These are phyloP conservation scores for Sebastolobus altivelis DNA, from an alignment of 2,797 vertebrate species.

Conservation along the genomic window DNA sequence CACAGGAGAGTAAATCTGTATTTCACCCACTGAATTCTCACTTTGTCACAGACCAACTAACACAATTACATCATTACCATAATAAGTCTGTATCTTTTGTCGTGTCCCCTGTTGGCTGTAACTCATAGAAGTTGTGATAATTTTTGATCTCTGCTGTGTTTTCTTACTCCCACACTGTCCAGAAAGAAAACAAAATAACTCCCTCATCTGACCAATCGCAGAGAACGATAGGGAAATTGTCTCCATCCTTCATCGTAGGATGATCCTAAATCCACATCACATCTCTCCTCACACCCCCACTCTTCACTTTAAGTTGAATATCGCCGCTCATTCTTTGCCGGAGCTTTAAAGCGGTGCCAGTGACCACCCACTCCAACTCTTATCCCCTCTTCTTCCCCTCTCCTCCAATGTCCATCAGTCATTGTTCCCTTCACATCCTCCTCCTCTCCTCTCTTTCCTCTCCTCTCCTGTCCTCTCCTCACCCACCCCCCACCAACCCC, in stretches of 20 bases:
- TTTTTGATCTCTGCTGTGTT: constrained; percentile 35
- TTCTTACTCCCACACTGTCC: constrained; percentile 51
- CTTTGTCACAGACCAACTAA: not conserved
- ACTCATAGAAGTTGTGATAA: constrained; percentile 31
- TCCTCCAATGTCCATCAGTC: constrained; percentile 73
- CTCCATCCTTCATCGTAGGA: constrained; percentile 61
- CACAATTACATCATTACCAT: constrained; percentile 32
- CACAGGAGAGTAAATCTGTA: not conserved
- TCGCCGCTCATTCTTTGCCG: constrained; percentile 56
- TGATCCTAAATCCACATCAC: constrained; percentile 76
- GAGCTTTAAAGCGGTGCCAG: constrained; percentile 73
- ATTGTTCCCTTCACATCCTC: constrained; percentile 72
- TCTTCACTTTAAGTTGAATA: constrained; percentile 68
- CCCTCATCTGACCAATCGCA: constrained; percentile 59
- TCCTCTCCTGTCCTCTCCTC: not conserved
- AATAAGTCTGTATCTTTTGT: constrained; percentile 12
- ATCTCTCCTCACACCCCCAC: constrained; percentile 70
- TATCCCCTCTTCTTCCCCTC: constrained; percentile 69
- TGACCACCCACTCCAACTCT: constrained; percentile 74
- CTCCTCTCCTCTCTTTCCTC: constrained; percentile 36
- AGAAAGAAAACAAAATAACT: constrained; percentile 18
- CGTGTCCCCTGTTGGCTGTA: not conserved
- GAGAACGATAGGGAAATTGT: constrained; percentile 53
- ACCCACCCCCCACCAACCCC: constrained; percentile 19
- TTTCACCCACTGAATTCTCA: constrained; percentile 52